Evolutionary conservation across 2,797 vertebrate species (phyloP).

Genomic region (Sebastes elongatus): DNA sequence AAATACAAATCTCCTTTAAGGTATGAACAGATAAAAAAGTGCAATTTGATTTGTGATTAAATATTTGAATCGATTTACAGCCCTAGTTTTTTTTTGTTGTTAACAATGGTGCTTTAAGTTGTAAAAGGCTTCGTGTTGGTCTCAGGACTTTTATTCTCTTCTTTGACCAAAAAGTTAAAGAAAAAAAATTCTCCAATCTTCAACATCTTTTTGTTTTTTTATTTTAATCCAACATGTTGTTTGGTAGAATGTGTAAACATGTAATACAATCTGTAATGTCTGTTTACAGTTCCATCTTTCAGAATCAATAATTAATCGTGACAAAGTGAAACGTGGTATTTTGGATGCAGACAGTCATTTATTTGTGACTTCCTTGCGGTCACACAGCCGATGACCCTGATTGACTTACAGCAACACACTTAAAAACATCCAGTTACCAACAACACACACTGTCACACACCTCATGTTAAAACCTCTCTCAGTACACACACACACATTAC

Average conservation of each 20-base stretch:
- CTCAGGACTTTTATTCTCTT: constrained; percentile 6
- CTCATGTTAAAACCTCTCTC: background rate
- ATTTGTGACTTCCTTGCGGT: constrained; percentile 43
- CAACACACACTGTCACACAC: background rate
- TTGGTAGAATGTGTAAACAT: background rate
- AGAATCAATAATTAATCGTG: background rate
- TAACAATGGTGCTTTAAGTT: background rate
- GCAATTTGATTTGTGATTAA: too few species aligned
- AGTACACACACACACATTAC: background rate
- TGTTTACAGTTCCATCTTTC: background rate
- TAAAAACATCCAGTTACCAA: constrained; percentile 1
- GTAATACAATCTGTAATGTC: background rate
- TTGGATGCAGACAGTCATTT: constrained; percentile 50
- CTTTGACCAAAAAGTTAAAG: constrained; percentile 14
- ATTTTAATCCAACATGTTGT: background rate
- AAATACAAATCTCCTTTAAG: too few species aligned
- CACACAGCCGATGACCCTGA: constrained; percentile 26
- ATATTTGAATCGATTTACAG: too few species aligned
- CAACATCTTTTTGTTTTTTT: background rate
- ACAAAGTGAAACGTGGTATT: background rate
- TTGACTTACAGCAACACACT: constrained; percentile 22
- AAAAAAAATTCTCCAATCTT: background rate
- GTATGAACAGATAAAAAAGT: too few species aligned
- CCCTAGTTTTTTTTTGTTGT: background rate
- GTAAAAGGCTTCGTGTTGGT: background rate